phyloP scores from a whole-genome alignment of 2,888 invertebrate species.

The Scaptomyza caliginosa region DNA sequence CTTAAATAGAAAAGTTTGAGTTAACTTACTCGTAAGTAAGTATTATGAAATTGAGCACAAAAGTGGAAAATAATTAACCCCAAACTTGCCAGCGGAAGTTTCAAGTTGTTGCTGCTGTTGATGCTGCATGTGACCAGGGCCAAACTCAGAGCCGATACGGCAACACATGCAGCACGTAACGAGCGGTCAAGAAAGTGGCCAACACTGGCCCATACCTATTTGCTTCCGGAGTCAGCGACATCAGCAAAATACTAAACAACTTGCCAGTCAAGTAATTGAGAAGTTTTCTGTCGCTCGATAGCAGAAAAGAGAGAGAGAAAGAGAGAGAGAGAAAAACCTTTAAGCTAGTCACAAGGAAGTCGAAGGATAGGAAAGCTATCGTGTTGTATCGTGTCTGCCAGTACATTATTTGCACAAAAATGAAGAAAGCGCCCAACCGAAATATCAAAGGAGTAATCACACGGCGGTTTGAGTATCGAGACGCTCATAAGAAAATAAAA shows the following conservation, averaged over 20 bases:
- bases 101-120: conserved; percentile 42
- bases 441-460: conserved; percentile 71
- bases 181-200: conserved; percentile 68
- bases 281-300: conserved; percentile 47
- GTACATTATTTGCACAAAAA: conserved; percentile 65
- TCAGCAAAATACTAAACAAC: conserved; percentile 62
- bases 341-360: conserved; percentile 23
- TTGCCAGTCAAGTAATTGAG: conserved; percentile 59
- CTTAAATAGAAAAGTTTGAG: conserved; percentile 28
- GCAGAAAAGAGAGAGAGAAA: conserved; percentile 20
- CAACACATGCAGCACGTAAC: conserved; percentile 78
- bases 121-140: conserved; percentile 41
- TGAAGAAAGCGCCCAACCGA: conserved; percentile 63
- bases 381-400: conserved; percentile 35
- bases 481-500: conserved; percentile 61
- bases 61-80: conserved; percentile 82
- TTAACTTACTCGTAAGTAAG: conserved; percentile 27
- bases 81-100: conserved; percentile 71
- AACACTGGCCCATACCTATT: background rate
- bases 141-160: conserved; percentile 24
- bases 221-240: conserved; percentile 58
- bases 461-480: conserved; percentile 5
- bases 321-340: conserved; percentile 20
- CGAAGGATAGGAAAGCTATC: conserved; percentile 31
- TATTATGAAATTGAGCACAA: conserved; percentile 58